phyloP scores from a whole-genome alignment of 2,113 vertebrate species.

The Nyctibius bracteatus region DNA sequence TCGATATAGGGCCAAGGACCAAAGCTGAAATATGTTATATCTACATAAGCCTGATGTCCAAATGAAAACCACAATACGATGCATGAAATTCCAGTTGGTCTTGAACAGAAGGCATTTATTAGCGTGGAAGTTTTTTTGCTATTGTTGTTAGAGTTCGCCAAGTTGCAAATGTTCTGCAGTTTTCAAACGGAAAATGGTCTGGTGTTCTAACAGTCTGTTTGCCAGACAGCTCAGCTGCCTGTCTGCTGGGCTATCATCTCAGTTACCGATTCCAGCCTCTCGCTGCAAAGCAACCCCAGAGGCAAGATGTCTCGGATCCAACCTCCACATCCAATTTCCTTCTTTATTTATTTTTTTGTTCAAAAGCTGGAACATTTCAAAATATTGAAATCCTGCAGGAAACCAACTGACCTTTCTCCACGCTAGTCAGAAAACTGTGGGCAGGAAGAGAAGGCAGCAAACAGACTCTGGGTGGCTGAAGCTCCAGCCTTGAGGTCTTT shows the following conservation, averaged over 20 bases:
- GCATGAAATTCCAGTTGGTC: neutral
- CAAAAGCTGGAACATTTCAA: conserved; percentile 12
- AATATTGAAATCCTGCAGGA: conserved; percentile 34
- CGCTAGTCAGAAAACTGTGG: neutral
- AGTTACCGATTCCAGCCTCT: neutral
- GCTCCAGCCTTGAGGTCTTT: neutral
- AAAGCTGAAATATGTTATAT: neutral
- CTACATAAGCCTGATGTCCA: neutral
- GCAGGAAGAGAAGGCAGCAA: neutral
- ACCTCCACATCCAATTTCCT: neutral
- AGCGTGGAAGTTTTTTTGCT: neutral
- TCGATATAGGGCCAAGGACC: neutral
- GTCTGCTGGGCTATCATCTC: neutral
- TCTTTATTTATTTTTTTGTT: neutral
- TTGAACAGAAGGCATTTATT: conserved; percentile 15
- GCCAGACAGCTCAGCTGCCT: neutral
- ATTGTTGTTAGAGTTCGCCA: neutral
- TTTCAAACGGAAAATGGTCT: neutral
- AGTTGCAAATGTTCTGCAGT: neutral
- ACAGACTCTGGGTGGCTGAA: neutral
- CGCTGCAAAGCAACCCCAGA: neutral
- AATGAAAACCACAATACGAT: neutral
- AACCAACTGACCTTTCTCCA: conserved; percentile 22
- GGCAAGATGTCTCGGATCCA: neutral
- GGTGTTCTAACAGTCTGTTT: neutral